Base-by-base conservation (phyloP, 2,113 vertebrate genomes). In the Hippopotamus amphibius region DNA sequence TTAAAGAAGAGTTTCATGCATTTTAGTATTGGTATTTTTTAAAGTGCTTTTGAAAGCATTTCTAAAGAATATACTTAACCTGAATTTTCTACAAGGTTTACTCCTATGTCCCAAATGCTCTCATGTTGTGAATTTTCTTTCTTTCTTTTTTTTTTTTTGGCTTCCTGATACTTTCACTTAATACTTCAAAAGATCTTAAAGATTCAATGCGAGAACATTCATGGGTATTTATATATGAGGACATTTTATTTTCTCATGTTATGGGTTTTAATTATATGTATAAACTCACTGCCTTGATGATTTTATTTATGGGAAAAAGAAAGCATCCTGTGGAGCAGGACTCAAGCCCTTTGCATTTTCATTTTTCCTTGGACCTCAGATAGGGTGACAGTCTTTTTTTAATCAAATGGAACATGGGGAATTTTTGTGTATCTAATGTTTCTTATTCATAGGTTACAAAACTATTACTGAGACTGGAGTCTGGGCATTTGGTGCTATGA, bases 121-220 rank as follows among this genome's bases (percentile, higher is more conserved):
- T 97, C 66, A 88, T 48, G 33, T 66, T 97, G 65, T 89, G 69
- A 19, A 72, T 97, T 93, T 91, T 68, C 53, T 87, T 90, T 59
- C 57, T 85, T 76, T 5, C 97, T 93, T 91, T 68, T 57, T 87
- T 90, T 59, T 69, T 85, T 76, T 5, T 21, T 57, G 55, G 65
- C 61, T 82, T 66, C 33, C 89, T 90, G 83, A n/a, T 13, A 93
- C 57, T 97, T 86, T 93, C 88, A 94, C 71, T 96, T 94, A 96
- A 82, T 92, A 48, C 14, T 93, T 90, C 61, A 90, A 65, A 92
- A 84, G 26, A 21, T 88, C 72, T 85, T 66, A 37, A 59, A 84
- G 7, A 21, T 28, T 37, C 59, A 81, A 76, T 87, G 11, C 74
- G 68, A 84, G 1, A 69, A 10, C 5, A 33, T 3, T 1, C 43